These are phyloP conservation scores for Macaca mulatta DNA, from an alignment of 2,113 vertebrate species.

Conservation along the genomic window DNA sequence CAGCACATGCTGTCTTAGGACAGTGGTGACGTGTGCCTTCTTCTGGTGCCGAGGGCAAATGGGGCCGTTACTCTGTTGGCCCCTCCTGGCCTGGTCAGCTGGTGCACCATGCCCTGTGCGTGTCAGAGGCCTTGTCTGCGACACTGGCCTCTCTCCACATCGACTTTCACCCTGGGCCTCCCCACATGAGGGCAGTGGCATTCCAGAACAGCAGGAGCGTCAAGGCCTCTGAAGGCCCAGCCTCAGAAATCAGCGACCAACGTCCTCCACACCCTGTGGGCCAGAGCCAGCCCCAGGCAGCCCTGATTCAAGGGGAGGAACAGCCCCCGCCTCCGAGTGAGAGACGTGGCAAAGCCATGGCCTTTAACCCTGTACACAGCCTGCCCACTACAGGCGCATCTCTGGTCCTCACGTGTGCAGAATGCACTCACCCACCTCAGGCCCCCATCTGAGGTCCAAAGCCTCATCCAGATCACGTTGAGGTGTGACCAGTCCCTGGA, in stretches of 20 bases:
- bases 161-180: background rate
- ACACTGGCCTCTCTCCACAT: background rate
- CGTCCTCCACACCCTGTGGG: rapidly evolving
- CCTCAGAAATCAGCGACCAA: rapidly evolving
- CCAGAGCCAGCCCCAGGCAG: background rate
- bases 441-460: background rate
- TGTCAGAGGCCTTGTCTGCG: background rate
- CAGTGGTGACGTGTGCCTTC: rapidly evolving
- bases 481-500: rapidly evolving
- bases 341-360: rapidly evolving
- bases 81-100: background rate
- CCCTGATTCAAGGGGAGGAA: background rate
- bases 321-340: rapidly evolving
- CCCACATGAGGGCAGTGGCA: rapidly evolving
- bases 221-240: background rate
- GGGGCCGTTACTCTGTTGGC: background rate
- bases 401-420: rapidly evolving
- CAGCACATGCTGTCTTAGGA: background rate
- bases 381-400: background rate
- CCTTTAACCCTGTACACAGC: rapidly evolving
- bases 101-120: rapidly evolving
- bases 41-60: rapidly evolving
- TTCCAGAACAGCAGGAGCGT: background rate
- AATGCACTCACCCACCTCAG: rapidly evolving
- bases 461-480: rapidly evolving